A percentile compares a stretch with the other conserved stretches of the same genome.
These are phyloP conservation scores for Peromyscus nudipes DNA, from an alignment of 2,797 vertebrate species.

Conservation along the genomic window DNA sequence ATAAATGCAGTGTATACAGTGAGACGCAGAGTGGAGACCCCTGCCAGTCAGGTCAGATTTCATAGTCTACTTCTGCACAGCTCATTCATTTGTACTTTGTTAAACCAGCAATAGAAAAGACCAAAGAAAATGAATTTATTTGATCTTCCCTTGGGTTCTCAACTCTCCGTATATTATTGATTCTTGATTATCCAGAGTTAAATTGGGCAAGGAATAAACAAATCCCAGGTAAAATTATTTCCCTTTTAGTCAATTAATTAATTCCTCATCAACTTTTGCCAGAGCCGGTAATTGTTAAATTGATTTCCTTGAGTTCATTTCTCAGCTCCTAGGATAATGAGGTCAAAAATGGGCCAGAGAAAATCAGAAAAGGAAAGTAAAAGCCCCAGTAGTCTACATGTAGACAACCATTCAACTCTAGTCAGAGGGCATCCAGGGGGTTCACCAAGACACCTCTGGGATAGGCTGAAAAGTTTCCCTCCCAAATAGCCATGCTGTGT, in stretches of 20 bases:
- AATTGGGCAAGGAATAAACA: constrained; percentile 69
- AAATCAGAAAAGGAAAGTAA: constrained; percentile 9
- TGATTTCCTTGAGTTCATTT: constrained; percentile 44
- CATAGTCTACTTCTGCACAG: constrained; percentile 4
- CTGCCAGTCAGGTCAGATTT: constrained; percentile 10
- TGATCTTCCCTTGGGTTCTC: constrained; percentile 33
- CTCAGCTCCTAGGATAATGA: not conserved
- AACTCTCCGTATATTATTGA: constrained; percentile 21
- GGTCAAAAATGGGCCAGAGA: not conserved
- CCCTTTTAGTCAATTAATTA: constrained; percentile 64
- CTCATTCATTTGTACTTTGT: constrained; percentile 64
- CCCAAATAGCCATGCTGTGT: not conserved
- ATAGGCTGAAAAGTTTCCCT: not conserved
- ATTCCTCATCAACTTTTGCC: not conserved
- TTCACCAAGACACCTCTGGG: not conserved
- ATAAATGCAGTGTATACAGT: constrained; percentile 7
- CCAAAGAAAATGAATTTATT: constrained; percentile 62
- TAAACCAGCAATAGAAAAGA: constrained; percentile 51
- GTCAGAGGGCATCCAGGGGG: not conserved
- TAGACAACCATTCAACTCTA: not conserved
- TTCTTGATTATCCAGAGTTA: constrained; percentile 69
- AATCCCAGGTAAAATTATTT: constrained; percentile 59
- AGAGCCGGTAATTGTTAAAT: constrained; percentile 44
- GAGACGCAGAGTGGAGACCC: constrained; percentile 14
- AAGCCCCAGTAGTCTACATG: not conserved